Base-by-base conservation (phyloP, 2,888 invertebrate species). In the Lottia scabra region DNA sequence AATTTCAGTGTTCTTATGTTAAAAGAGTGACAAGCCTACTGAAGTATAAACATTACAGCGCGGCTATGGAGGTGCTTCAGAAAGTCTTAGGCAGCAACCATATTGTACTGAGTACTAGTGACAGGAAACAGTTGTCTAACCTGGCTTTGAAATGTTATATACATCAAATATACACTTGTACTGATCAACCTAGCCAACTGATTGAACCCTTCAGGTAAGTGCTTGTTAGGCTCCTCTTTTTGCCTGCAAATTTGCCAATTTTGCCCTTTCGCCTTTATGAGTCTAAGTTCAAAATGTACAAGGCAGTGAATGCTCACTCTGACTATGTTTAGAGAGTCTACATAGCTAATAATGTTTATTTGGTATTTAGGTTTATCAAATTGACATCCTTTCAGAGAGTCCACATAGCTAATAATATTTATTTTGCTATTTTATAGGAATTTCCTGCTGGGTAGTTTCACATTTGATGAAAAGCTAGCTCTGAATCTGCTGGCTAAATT, bases 91-190 rank as follows among this genome's bases (percentile, higher is more conserved):
- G 92, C 81, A 89, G 92, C 64, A 80, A 75, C 23, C 92, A 92
- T 78, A 90, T 92, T 83, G 92, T 93, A 12, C 90, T 92, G 78
- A 91, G 91, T 26, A 77, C 80, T 10, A 80, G 82, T 23, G 93
- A 93, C 70, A 91, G 92, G 83, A 92, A 92, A 80, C 92, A 93
- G 82, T 91, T 93, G 70, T 92, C 93, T 19, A 93, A 93, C 87
- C 91, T 93, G 82, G 92, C 92, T 65, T 91, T 93, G 19, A 92
- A 93, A 89, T 92, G 93, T 73, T 93, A 92, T 83, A 92, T 93
- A 0, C 92, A 93, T 84, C 90, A 92, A 84, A 90, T 90, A 23
- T 86, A 91, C 38, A 87, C 84, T 67, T 81, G 82, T 30, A 65
- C 75, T 13, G 68, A 70, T 15, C 15, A 64, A 45, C 38, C 65